A percentile compares a stretch with the other conserved stretches of the same genome.
These are phyloP conservation scores for Muscidifurax raptorellus DNA, from an alignment of 1,140 invertebrate species.

Conservation along the genomic window DNA sequence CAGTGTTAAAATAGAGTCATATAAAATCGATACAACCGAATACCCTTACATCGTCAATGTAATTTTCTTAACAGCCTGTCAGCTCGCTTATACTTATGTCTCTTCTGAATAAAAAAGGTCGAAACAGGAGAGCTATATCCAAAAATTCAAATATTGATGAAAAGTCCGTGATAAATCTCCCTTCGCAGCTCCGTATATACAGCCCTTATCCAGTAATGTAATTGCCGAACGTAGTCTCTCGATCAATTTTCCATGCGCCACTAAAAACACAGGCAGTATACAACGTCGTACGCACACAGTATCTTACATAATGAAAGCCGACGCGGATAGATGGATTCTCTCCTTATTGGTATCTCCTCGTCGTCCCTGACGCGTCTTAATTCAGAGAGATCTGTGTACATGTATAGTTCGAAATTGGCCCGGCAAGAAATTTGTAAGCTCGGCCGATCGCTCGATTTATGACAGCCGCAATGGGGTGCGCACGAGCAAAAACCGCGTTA, in stretches of 20 bases:
- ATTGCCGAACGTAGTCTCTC: conserved; percentile 37
- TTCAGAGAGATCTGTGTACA: conserved; percentile 19
- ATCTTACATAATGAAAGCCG: conserved; percentile 45
- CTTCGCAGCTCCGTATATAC: neutral
- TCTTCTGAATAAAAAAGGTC: neutral
- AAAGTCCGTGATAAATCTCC: neutral
- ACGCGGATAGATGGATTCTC: conserved; percentile 28
- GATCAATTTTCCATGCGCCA: conserved; percentile 49
- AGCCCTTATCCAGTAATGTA: conserved; percentile 46
- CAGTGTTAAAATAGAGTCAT: too few species aligned
- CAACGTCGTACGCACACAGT: neutral
- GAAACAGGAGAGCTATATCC: neutral
- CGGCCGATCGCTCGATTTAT: conserved; percentile 43
- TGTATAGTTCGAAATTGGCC: conserved; percentile 9
- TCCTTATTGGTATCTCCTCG: neutral
- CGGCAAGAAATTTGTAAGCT: conserved; percentile 43
- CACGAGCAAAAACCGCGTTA: neutral
- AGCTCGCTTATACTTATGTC: neutral
- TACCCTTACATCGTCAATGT: neutral
- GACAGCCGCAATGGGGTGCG: neutral
- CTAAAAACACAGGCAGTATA: conserved; percentile 24
- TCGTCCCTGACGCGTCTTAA: conserved; percentile 47
- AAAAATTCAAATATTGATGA: conserved; percentile 44
- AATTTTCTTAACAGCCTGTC: conserved; percentile 2
- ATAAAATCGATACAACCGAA: neutral